Percentiles rank a stretch among this genome's conserved stretches.
Evolutionary conservation across 2,797 vertebrate species (phyloP).

Genomic region (Lemur catta): DNA sequence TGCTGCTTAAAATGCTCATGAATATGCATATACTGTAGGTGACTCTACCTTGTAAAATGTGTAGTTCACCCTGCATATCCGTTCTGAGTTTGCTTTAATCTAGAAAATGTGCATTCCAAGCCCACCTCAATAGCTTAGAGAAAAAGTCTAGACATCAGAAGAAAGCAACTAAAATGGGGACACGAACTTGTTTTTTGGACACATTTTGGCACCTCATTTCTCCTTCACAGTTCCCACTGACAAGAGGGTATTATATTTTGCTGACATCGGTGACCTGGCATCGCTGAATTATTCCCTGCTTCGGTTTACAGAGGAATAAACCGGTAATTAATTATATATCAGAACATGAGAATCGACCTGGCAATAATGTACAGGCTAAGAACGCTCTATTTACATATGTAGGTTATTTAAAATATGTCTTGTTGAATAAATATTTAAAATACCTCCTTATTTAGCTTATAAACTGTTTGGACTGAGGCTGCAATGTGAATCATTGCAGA

Average conservation of each 20-base stretch:
- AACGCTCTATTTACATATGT: conserved; percentile 81
- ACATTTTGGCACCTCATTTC: not conserved
- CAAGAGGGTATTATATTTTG: conserved; percentile 59
- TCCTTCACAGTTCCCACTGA: not conserved
- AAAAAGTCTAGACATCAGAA: not conserved
- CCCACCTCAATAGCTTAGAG: not conserved
- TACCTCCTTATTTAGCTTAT: conserved; percentile 82
- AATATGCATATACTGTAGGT: not conserved
- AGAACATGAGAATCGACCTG: conserved; percentile 81
- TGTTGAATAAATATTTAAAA: conserved; percentile 88
- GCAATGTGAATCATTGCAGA: conserved; percentile 65
- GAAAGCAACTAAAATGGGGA: not conserved
- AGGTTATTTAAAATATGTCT: conserved; percentile 86
- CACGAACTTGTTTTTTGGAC: not conserved
- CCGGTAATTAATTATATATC: conserved; percentile 84
- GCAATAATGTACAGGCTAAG: conserved; percentile 82
- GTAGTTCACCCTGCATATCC: not conserved
- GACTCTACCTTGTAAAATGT: not conserved
- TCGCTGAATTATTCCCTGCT: conserved; percentile 77
- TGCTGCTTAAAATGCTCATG: not conserved
- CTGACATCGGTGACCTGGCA: conserved; percentile 69
- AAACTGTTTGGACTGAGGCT: conserved; percentile 80
- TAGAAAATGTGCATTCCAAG: not conserved
- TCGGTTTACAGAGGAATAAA: conserved; percentile 77
- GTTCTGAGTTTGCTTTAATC: not conserved